Conservation (phyloP, 1,140 invertebrate genomes). For the Popillia japonica region DNA sequence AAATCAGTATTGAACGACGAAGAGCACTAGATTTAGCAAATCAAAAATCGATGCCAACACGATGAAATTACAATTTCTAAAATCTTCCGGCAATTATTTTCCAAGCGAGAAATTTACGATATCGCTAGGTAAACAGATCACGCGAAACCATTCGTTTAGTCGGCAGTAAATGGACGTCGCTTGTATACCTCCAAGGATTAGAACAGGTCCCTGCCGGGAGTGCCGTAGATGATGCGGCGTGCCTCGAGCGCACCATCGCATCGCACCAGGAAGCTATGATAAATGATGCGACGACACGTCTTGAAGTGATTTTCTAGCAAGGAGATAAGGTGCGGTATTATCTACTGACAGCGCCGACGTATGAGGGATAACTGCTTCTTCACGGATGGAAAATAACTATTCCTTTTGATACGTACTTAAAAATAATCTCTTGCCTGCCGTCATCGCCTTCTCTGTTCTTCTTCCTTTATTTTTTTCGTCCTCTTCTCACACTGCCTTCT, state of each 20-base stretch:
- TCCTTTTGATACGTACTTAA: conserved; percentile 1
- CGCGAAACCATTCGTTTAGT: not conserved
- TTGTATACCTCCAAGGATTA: not conserved
- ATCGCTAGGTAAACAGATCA: not conserved
- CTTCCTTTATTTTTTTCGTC: not conserved
- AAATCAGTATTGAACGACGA: too few species aligned
- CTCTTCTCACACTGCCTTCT: not conserved
- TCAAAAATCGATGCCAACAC: too few species aligned
- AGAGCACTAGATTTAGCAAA: too few species aligned
- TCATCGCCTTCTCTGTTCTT: not conserved
- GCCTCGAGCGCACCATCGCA: too few species aligned
- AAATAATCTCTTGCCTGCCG: not conserved
- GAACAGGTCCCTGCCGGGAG: not conserved
- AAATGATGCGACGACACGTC: conserved; percentile 8
- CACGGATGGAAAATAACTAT: conserved; percentile 10
- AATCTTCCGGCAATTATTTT: too few species aligned
- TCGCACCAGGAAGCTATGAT: not conserved
- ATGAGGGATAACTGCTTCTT: conserved; percentile 1
- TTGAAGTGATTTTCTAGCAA: conserved; percentile 15
- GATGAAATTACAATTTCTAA: too few species aligned
- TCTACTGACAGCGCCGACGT: conserved; percentile 7
- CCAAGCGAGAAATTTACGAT: too few species aligned
- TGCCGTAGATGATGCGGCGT: too few species aligned
- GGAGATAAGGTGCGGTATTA: conserved; percentile 9
- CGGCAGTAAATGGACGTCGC: not conserved